Conservation (phyloP, 2,888 invertebrate genomes). For the Palloptera scutellata region DNA sequence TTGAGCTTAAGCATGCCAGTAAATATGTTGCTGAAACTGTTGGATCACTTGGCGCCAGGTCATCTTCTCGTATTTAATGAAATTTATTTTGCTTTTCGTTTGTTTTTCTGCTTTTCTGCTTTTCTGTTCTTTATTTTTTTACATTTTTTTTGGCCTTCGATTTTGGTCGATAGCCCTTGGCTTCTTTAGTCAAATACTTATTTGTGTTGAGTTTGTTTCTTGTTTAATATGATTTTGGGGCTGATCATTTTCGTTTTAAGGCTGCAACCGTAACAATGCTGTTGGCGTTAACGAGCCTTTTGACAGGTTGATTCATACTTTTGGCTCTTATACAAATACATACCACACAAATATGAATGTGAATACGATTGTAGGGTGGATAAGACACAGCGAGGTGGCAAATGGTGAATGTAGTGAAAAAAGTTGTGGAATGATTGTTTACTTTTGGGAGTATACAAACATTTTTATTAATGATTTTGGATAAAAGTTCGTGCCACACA, state of each 20-base stretch:
- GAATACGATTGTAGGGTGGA: background rate
- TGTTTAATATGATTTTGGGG: constrained; percentile 42
- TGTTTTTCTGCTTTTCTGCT: constrained; percentile 33
- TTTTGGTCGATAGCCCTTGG: constrained; percentile 37
- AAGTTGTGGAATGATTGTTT: constrained; percentile 17
- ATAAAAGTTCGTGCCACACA: constrained; percentile 30
- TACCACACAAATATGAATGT: background rate
- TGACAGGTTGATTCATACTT: constrained; percentile 63
- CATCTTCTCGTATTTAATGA: constrained; percentile 54
- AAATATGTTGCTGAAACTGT: constrained; percentile 18
- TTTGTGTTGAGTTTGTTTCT: constrained; percentile 14
- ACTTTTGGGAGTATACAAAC: constrained; percentile 50
- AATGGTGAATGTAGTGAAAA: background rate
- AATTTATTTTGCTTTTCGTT: constrained; percentile 43
- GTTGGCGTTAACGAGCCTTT: constrained; percentile 63
- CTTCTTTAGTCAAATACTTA: constrained; percentile 27
- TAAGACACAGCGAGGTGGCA: constrained; percentile 28
- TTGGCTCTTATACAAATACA: constrained; percentile 50
- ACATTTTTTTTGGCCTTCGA: constrained; percentile 27
- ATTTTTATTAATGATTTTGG: constrained; percentile 57
- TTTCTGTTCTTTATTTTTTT: constrained; percentile 34
- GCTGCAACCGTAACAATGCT: constrained; percentile 58
- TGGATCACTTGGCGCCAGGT: constrained; percentile 57
- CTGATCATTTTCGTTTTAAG: constrained; percentile 47
- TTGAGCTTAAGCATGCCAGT: background rate